Evolutionary conservation across 2,113 vertebrate species (phyloP), one percentile per base, ranked within the genome.

Genomic region (Scalopus aquaticus): DNA sequence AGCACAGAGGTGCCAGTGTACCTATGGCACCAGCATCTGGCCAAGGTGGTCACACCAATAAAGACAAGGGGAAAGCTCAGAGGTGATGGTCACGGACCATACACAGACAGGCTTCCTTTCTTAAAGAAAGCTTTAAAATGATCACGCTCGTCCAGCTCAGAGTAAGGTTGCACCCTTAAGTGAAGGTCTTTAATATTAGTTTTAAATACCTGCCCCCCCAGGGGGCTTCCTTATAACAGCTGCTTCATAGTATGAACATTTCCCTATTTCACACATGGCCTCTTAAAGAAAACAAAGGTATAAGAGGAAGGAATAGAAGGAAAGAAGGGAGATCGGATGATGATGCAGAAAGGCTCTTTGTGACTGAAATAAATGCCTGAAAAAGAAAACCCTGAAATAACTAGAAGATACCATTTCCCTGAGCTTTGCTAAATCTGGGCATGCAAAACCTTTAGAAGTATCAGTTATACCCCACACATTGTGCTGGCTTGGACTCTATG

Each of bases 331-430:
- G 82, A 83, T 77, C 3, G 16, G 73, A 24, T 39, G 32, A 39
- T 64, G 56, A 19, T 46, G 58, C 51, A 62, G 80, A 44, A 87
- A 91, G 44, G 32, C 58, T 80, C 87, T 80, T 93, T 88, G 94
- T 88, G 60, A 69, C 58, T 22, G 17, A 60, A 88, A 77, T 84
- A 76, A 94, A 92, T 83, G 70, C 60, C 88, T 80, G 83, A 62
- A 37, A 81, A 67, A 95, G 39, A 86, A 93, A 86, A 72, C 35
- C 56, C n/a, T n/a, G 6, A 8, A 9, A 69, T 51, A 56, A 24
- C 2, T 0, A 62, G 77, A 70, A 73, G 83, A 86, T 74, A 62
- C 28, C 46, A 26, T 83, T 96, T 93, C 92, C 91, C 93, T n/a
- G 64, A 84, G 81, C 58, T 16, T 56, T 56, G 93, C 86, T 58